Evolutionary conservation across 2,797 vertebrate species (phyloP).

Genomic region (Darevskia mixta): DNA sequence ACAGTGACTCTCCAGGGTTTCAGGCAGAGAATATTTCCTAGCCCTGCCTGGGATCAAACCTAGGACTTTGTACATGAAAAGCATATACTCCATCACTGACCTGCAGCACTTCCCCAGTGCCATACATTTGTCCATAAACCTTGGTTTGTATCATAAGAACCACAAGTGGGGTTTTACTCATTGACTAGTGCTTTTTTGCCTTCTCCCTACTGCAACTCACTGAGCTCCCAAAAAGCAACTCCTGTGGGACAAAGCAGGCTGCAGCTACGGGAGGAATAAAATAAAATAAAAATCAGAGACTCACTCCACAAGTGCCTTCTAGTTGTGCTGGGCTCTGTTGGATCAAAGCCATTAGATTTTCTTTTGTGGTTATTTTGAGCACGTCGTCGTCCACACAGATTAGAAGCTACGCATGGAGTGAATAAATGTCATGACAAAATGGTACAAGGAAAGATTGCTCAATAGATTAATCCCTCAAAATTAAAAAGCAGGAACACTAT

Average conservation of each 20-base stretch:
- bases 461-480: constrained; percentile 43
- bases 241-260: background rate
- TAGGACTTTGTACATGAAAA: too few species aligned
- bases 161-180: background rate
- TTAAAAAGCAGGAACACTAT: constrained; percentile 37
- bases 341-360: constrained; percentile 36
- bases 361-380: constrained; percentile 52
- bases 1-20: too few species aligned
- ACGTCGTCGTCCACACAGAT: constrained; percentile 20
- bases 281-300: background rate
- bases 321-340: background rate
- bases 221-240: background rate
- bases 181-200: background rate
- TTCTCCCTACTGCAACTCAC: background rate
- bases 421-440: constrained; percentile 44
- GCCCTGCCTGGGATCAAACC: too few species aligned
- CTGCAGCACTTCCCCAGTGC: background rate
- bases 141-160: background rate
- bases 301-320: background rate
- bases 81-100: too few species aligned
- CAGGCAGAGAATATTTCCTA: too few species aligned
- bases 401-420: constrained; percentile 13
- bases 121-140: constrained; percentile 39
- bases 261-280: background rate
- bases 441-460: constrained; percentile 8